Conservation (phyloP, 2,888 invertebrate genomes). For the Endotricha flammealis region DNA sequence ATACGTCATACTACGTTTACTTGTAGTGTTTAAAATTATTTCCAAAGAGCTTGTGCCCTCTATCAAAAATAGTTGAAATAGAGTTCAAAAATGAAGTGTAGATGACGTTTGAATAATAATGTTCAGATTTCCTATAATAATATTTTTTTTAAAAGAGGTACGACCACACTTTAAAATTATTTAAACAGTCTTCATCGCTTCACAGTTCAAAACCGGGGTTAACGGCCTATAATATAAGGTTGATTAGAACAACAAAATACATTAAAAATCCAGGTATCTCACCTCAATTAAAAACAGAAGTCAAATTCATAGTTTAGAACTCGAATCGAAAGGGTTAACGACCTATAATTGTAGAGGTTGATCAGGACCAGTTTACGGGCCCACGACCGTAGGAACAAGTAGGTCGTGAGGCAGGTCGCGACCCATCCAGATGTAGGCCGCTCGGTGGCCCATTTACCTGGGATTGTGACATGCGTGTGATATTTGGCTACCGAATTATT, state of each 20-base stretch:
- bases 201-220: no score
- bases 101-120: no score
- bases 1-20: no score
- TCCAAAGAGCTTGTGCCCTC: no score
- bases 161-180: no score
- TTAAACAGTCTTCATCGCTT: no score
- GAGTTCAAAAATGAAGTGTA: no score
- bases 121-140: no score
- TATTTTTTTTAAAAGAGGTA: no score
- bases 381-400: conserved; percentile 25
- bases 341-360: conserved; percentile 6
- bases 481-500: background rate
- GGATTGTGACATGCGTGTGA: background rate
- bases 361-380: conserved; percentile 2
- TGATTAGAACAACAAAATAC: background rate
- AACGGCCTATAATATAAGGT: no score
- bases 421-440: conserved; percentile 9
- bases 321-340: conserved; percentile 7
- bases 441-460: conserved; percentile 28
- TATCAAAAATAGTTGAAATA: no score
- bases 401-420: conserved; percentile 63
- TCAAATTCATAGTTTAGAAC: background rate
- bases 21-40: no score
- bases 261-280: conserved; percentile 1
- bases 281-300: conserved; percentile 3